Evolutionary conservation across 2,888 invertebrate species (phyloP).

Genomic region (Odontomyia ornata): DNA sequence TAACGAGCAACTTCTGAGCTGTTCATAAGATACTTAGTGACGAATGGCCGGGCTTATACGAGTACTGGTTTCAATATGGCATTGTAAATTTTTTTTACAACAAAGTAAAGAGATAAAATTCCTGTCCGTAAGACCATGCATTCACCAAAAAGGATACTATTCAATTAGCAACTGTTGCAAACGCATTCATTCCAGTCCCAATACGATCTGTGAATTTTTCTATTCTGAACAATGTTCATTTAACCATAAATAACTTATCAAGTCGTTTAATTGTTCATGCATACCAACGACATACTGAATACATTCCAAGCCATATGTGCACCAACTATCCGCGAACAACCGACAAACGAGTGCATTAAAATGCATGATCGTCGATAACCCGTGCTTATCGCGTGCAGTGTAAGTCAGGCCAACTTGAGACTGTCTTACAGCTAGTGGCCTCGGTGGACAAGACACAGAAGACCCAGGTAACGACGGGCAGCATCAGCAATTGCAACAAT

Average conservation of each 20-base stretch:
- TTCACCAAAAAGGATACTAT: too few relatives aligned
- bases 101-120: too few relatives aligned
- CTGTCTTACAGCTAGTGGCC: neutral
- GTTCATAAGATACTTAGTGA: too few relatives aligned
- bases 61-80: too few relatives aligned
- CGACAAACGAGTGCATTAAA: slow-evolving; percentile 24
- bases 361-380: slow-evolving; percentile 38
- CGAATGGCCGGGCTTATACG: too few relatives aligned
- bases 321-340: neutral
- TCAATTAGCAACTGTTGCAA: too few relatives aligned
- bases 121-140: too few relatives aligned
- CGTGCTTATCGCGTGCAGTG: slow-evolving; percentile 45
- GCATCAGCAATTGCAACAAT: slow-evolving; percentile 7
- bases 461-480: neutral
- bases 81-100: too few relatives aligned
- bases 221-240: too few relatives aligned
- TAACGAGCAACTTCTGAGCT: too few relatives aligned
- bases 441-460: neutral
- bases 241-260: slow-evolving; percentile 15
- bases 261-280: slow-evolving; percentile 24
- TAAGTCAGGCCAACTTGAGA: neutral
- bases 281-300: slow-evolving; percentile 7
- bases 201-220: too few relatives aligned
- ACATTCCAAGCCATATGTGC: slow-evolving; percentile 22
- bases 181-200: too few relatives aligned